Evolutionary conservation across 2,888 invertebrate genomes (phyloP).

Genomic region (Biston stratarius): DNA sequence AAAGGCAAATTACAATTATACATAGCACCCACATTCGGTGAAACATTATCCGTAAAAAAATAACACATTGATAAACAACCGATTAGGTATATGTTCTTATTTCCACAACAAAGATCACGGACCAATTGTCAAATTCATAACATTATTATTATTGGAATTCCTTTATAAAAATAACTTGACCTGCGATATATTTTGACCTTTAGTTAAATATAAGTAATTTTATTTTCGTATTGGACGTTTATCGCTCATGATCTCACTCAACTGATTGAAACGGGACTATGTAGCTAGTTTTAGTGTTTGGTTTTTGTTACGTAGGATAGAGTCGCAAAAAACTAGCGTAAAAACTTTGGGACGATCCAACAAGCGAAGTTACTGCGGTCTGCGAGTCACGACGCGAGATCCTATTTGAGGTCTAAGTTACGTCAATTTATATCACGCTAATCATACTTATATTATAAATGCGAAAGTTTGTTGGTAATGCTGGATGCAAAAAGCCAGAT

Average conservation of each 20-base stretch:
- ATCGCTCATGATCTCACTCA: slow-evolving; percentile 10
- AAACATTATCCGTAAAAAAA: slow-evolving; percentile 19
- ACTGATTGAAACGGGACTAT: slow-evolving; percentile 14
- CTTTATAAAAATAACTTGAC: background rate
- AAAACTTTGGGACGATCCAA: slow-evolving; percentile 28
- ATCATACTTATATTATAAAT: background rate
- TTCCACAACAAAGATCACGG: background rate
- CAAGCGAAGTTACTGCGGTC: slow-evolving; percentile 22
- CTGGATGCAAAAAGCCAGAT: no score
- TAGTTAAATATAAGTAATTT: background rate
- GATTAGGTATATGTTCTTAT: background rate
- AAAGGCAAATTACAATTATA: slow-evolving; percentile 12
- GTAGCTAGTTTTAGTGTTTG: slow-evolving; percentile 5
- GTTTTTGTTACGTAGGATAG: slow-evolving; percentile 20
- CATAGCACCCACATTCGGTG: slow-evolving; percentile 14
- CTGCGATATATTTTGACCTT: slow-evolving; percentile 9
- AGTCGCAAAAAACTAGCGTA: slow-evolving; percentile 18
- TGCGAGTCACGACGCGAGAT: slow-evolving; percentile 23
- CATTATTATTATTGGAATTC: slow-evolving; percentile 5
- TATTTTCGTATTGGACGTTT: background rate
- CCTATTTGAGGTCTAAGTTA: slow-evolving; percentile 19
- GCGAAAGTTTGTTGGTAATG: background rate
- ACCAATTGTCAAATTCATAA: background rate
- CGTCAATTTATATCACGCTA: background rate
- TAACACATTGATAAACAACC: slow-evolving; percentile 5